Base-by-base conservation (phyloP, 2,113 vertebrate species). In the Rhinoderma darwinii region DNA sequence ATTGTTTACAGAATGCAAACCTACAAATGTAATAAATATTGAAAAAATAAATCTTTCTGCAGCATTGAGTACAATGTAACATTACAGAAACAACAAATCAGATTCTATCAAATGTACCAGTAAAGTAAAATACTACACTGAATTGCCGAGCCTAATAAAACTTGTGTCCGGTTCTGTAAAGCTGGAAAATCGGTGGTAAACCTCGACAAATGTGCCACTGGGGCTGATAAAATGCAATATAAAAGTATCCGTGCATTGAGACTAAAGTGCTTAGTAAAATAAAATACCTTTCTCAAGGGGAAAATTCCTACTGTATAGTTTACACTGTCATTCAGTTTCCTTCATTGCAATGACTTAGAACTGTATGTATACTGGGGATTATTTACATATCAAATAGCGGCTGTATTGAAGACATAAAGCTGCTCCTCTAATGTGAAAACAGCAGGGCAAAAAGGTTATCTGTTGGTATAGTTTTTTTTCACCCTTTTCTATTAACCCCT, bases 121-220 rank as follows among this genome's bases (percentile, higher is more conserved):
- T 35, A 59, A 61, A 44, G 17, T 54, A 75, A n/a, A 47, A 76
- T 77, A 79, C 17, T 41, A 27, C 14, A 59, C 32, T 54, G 59
- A 50, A 86, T 50, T 79, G 61, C 41, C 27, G 79, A 79, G 59
- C 75, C 70, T 86, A 86, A 86, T 86, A 86, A 86, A 79, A 86
- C 41, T 68, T 22, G 75, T 86, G 75, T 86, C 84, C 43, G 30
- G 75, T 68, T 41, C 47, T 70, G 75, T 51, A 70, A 79, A 79
- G 44, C 12, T 86, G 61, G 84, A 50, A 86, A 86, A 86, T 79
- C 75, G 75, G 75, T 86, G 84, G 84, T 79, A 86, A 80, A 86
- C 32, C 63, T 79, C 68, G n/a, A 70, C 63, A 66, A 86, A 79
- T 78, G 61, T 86, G 84, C 84, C 84, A 86, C 7, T 86, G 75